Conservation (phyloP, 2,888 invertebrate genomes). For the Eilema depressum region DNA sequence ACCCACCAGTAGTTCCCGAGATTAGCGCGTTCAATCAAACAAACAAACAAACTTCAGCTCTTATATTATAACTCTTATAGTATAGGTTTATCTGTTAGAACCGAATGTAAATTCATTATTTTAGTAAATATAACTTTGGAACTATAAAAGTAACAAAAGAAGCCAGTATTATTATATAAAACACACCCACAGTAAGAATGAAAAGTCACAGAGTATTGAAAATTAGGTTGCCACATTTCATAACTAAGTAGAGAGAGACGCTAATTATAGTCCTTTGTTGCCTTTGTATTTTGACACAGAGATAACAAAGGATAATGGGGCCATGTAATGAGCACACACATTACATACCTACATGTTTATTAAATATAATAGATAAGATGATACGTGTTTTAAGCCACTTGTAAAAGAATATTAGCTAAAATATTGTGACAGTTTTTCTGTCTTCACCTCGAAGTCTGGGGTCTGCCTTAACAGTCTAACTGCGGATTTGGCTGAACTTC, state of each 20-base stretch:
- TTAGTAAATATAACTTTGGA: too few relatives aligned
- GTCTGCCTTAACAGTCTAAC: too few relatives aligned
- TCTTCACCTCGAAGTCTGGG: too few relatives aligned
- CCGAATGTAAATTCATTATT: too few relatives aligned
- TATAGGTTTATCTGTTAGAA: too few relatives aligned
- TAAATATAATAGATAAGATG: background rate
- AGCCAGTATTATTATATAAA: too few relatives aligned
- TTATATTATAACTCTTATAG: too few relatives aligned
- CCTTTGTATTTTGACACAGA: background rate
- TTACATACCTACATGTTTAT: background rate
- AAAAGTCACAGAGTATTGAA: background rate
- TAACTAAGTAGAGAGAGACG: background rate
- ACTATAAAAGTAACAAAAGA: too few relatives aligned
- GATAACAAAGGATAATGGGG: background rate
- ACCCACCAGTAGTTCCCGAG: too few relatives aligned
- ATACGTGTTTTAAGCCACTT: background rate
- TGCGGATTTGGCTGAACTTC: background rate
- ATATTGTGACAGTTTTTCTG: background rate
- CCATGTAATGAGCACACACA: background rate
- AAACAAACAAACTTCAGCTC: too few relatives aligned
- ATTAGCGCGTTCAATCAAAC: too few relatives aligned
- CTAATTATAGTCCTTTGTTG: constrained; percentile 4
- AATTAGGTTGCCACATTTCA: background rate
- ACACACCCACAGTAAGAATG: background rate
- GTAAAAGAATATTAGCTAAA: background rate